Base-by-base conservation (phyloP, 1,140 invertebrate genomes). In the Atopsyche davidsoni region DNA sequence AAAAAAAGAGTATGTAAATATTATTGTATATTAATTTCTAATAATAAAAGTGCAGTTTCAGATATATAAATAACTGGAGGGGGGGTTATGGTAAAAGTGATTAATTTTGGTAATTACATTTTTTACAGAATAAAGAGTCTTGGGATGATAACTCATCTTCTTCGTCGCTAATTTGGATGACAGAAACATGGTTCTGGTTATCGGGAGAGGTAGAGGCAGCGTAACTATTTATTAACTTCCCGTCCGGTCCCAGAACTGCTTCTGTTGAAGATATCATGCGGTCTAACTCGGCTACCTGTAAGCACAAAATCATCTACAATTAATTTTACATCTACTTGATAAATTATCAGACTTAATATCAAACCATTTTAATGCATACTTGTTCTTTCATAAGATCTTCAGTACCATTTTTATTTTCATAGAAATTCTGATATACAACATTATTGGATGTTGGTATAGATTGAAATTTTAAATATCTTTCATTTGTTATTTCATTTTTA, bases 181-280 rank as follows among this genome's bases (percentile, higher is more conserved):
- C 68, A 41, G 52, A 39, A 41, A 61, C 51, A 52, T 14, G 44
- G 13, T 45, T 58, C 52, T 23, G 45, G 35, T 7, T 61, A 53
- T n/a, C 47, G 28, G 46, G 3, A 23, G 36, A 28, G 23, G 46
- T 50, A 17, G 41, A 60, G 64, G 49, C 18, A 35, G 53, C 49
- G 65, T 62, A 65, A 58, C 28, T 63, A 2, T 24, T 66, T 42
- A 74, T 59, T 22, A 78, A 65, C 60, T 78, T 78, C 17, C 80
- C 82, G 64, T 84, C 77, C 18, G 70, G 67, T 47, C 78, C 78
- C 18, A 85, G 58, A 22, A 80, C 65, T 13, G 75, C 79, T 47
- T 75, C 71, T 50, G 75, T 66, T 21, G 64, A 63, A 21, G 69
- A 70, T 22, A 75, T 55, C 28, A 79, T 75, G 39, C 60, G 60